phyloP scores from a whole-genome alignment of 2,888 invertebrate species.

The Margaritifera margaritifera region DNA sequence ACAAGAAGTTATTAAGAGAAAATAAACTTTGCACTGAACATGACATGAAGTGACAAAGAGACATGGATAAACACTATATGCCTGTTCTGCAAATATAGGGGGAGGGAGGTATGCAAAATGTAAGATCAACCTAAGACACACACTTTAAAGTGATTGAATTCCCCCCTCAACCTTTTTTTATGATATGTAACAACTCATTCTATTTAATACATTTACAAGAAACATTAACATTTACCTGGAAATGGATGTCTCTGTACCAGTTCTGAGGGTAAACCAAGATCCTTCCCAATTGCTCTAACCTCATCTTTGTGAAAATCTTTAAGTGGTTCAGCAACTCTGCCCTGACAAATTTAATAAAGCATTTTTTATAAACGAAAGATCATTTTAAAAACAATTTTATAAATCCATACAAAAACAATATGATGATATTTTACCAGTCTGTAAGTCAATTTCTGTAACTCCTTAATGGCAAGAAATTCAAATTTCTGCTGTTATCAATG shows the following conservation, averaged over 20 bases:
- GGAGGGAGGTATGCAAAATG: neutral
- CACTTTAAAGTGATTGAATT: no score
- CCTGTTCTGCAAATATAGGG: neutral
- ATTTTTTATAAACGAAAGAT: neutral
- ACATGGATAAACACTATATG: neutral
- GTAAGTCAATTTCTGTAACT: no score
- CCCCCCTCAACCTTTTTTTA: no score
- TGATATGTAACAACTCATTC: no score
- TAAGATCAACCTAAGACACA: neutral
- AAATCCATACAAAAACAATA: no score
- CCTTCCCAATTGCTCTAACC: conserved; percentile 89
- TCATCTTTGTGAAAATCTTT: conserved; percentile 99
- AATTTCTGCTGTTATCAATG: no score
- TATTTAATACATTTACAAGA: neutral
- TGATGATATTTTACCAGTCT: no score
- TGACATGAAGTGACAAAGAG: neutral
- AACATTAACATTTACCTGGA: conserved; percentile 78
- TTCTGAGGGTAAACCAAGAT: conserved; percentile 88
- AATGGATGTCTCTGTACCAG: conserved; percentile 97
- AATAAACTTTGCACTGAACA: no score
- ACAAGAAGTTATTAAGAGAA: no score
- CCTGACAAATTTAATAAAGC: conserved; percentile 72
- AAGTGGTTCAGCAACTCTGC: conserved; percentile 96
- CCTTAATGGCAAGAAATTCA: no score
- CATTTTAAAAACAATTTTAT: no score